Evolutionary conservation across 2,797 vertebrate genomes (phyloP).

Genomic region (Leptoclinus maculatus): DNA sequence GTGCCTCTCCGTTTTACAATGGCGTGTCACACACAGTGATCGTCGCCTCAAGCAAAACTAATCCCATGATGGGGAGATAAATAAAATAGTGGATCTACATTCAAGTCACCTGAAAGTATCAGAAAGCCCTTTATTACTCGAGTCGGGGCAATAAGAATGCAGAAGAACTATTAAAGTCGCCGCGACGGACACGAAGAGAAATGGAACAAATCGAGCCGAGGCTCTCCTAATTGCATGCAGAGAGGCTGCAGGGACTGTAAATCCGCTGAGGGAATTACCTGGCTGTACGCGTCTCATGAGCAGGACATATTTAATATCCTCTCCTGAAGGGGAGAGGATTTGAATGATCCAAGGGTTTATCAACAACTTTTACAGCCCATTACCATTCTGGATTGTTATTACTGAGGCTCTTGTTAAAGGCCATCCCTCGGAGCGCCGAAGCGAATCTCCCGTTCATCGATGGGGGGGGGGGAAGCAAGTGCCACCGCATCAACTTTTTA

Average conservation of each 20-base stretch:
- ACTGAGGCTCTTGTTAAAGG: conserved; percentile 35
- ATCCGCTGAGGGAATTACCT: conserved; percentile 53
- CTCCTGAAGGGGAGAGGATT: conserved; percentile 33
- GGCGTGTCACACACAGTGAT: conserved; percentile 32
- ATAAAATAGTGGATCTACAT: conserved; percentile 50
- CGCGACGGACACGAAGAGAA: conserved; percentile 47
- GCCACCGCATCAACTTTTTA: conserved; percentile 43
- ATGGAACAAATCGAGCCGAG: conserved; percentile 54
- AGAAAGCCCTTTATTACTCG: conserved; percentile 50
- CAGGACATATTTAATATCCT: conserved; percentile 55
- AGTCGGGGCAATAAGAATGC: conserved; percentile 46
- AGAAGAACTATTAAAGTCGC: conserved; percentile 40
- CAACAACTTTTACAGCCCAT: conserved; percentile 42
- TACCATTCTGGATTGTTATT: conserved; percentile 36
- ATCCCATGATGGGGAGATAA: conserved; percentile 39
- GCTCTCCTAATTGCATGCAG: conserved; percentile 53
- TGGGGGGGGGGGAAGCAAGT: conserved; percentile 14
- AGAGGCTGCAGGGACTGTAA: conserved; percentile 36
- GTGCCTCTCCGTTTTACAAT: conserved; percentile 19
- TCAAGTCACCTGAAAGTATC: conserved; percentile 54
- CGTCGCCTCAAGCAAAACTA: conserved; percentile 48
- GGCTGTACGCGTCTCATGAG: conserved; percentile 43
- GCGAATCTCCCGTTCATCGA: conserved; percentile 35
- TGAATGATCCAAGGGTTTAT: conserved; percentile 51
- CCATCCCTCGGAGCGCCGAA: conserved; percentile 16